A percentile compares a stretch with the other conserved stretches of the same genome.
phyloP scores from a whole-genome alignment of 1,140 invertebrate species.

The Paracyclopina nana region DNA sequence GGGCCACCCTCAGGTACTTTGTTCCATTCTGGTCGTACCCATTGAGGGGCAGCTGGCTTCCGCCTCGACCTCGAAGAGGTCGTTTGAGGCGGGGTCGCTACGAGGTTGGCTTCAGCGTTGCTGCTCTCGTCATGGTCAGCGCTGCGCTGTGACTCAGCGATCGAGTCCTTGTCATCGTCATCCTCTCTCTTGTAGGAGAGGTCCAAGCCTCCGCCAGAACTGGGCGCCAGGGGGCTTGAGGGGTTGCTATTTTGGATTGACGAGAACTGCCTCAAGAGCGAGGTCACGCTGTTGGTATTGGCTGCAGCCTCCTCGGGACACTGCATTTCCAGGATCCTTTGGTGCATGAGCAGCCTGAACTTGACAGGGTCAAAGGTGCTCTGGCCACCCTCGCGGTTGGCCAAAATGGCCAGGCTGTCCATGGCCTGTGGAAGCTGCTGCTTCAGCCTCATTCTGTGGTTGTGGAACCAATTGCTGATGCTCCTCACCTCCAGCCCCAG shows the following conservation, averaged over 20 bases:
- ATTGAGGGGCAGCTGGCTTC: slow-evolving; percentile 85
- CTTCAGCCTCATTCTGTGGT: slow-evolving; percentile 93
- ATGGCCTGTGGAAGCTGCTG: slow-evolving; percentile 43
- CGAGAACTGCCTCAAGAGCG: neutral
- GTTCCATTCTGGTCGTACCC: slow-evolving; percentile 85
- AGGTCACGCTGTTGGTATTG: slow-evolving; percentile 19
- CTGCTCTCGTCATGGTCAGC: slow-evolving; percentile 39
- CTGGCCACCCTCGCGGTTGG: slow-evolving; percentile 18
- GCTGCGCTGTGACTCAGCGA: slow-evolving; percentile 24
- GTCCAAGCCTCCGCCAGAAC: slow-evolving; percentile 22
- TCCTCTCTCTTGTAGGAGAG: slow-evolving; percentile 24
- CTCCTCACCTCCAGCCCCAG: slow-evolving; percentile 78
- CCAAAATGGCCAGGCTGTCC: slow-evolving; percentile 15
- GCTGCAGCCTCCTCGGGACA: slow-evolving; percentile 47
- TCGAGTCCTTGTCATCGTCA: slow-evolving; percentile 21
- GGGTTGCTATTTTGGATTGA: slow-evolving; percentile 5
- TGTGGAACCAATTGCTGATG: slow-evolving; percentile 99
- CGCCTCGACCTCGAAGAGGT: slow-evolving; percentile 34
- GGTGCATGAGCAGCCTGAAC: slow-evolving; percentile 64
- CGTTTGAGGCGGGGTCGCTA: slow-evolving; percentile 29
- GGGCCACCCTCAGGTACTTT: slow-evolving; percentile 28
- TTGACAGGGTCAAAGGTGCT: slow-evolving; percentile 59
- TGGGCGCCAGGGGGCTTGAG: slow-evolving; percentile 10
- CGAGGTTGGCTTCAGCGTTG: slow-evolving; percentile 33
- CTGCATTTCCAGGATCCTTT: slow-evolving; percentile 60